Evolutionary conservation across 2,888 invertebrate species (phyloP), one percentile per base, ranked within the genome.

Genomic region (Caenorhabditis plicata): DNA sequence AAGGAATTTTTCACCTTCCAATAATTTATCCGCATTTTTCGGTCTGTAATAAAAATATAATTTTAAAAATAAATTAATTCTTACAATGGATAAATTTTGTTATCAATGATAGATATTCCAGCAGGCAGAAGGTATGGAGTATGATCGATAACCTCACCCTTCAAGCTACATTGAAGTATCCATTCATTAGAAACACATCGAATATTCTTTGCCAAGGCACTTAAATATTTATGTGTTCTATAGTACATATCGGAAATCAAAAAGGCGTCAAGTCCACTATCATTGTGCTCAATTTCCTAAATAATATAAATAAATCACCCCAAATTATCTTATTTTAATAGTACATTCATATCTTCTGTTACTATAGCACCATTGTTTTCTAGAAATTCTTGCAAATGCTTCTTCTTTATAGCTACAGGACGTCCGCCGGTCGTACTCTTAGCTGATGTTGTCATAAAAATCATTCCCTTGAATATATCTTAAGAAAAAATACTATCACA

Each of bases 221-320:
- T 86, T 68, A 90, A 85, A 81, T 87, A 89, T 78, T 89, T 89
- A 9, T 87, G 87, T 0, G 90, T 90, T 47, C 87, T 84, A 71
- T 88, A 88, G 33, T 88, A 88, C 15, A 87, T 85, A 8, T 88
- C 87, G 0, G 89, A 87, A 49, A 90, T 64, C 25, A 80, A 66
- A 43, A 64, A 70, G 1, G 62, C 61, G 19, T 52, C 43, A 2
- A 20, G 47, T n/a, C n/a, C n/a, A 11, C 57, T 64, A 1, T 58
- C 40, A 9, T 46, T 33, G 8, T 44, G 17, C 7, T 53, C 35
- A 4, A 48, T 39, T 9, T 42, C 55, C 53, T 69, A 45, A 32
- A n/a, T n/a, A n/a, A n/a, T n/a, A n/a, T n/a, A 66, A 56, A 29
- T 22, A 23, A 29, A 22, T 17, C 3, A n/a, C 27, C 9, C 20